Evolutionary conservation across 1,140 invertebrate species (phyloP).

Genomic region (Drosophila pseudoobscura): DNA sequence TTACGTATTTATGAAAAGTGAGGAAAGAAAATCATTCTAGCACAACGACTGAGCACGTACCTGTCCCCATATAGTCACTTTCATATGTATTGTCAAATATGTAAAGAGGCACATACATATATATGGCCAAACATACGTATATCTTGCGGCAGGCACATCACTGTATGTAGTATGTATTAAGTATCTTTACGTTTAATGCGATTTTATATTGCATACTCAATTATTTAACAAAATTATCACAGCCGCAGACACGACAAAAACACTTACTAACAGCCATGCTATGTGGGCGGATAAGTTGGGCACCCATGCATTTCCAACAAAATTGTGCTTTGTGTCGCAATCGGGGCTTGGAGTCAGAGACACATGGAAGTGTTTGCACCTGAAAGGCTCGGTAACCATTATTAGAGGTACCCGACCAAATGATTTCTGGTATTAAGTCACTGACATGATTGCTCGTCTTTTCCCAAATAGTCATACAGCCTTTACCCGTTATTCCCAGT

Average conservation of each 20-base stretch:
- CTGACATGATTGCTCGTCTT: conserved; percentile 55
- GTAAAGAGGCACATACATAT: conserved; percentile 8
- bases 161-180: not conserved
- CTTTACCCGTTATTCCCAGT: conserved; percentile 1
- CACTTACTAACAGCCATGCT: conserved; percentile 37
- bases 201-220: conserved; percentile 67
- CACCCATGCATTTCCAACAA: conserved; percentile 19
- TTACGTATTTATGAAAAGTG: conserved; percentile 41
- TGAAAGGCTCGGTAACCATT: conserved; percentile 52
- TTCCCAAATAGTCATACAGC: conserved; percentile 16
- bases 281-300: conserved; percentile 26
- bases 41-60: conserved; percentile 49
- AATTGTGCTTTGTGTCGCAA: conserved; percentile 37
- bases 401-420: conserved; percentile 56
- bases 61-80: conserved; percentile 31
- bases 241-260: conserved; percentile 31
- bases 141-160: conserved; percentile 7
- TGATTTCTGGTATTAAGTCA: conserved; percentile 80
- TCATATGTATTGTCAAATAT: not conserved
- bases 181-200: conserved; percentile 19
- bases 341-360: conserved; percentile 33
- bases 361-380: conserved; percentile 67
- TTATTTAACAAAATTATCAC: conserved; percentile 71
- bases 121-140: conserved; percentile 6
- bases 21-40: conserved; percentile 62